These are phyloP conservation scores for Lasius platythorax DNA, from an alignment of 2,888 invertebrate genomes.

Conservation along the genomic window DNA sequence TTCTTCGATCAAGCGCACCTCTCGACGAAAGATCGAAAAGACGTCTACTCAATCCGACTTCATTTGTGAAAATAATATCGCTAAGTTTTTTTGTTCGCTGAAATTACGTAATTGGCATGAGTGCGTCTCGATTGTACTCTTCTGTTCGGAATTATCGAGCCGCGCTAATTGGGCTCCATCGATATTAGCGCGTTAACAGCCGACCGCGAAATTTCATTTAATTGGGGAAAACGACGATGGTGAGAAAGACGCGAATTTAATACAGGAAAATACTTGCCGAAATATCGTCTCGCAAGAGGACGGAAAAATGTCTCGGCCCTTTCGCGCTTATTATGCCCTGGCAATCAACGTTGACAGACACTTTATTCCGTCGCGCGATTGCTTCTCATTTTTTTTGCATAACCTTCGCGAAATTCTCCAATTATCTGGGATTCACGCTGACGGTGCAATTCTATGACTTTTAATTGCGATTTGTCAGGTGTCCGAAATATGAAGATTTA, in stretches of 20 bases:
- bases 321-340: conserved; percentile 28
- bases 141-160: background rate
- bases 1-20: background rate
- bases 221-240: background rate
- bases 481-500: conserved; percentile 12
- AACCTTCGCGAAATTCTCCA: background rate
- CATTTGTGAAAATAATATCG: background rate
- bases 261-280: conserved; percentile 15
- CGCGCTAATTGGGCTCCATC: conserved; percentile 17
- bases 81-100: background rate
- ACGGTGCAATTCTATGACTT: conserved; percentile 2
- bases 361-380: conserved; percentile 14
- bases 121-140: conserved; percentile 3
- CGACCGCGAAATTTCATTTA: conserved; percentile 20
- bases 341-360: conserved; percentile 48
- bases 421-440: conserved; percentile 13
- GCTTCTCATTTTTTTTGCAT: conserved; percentile 10
- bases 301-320: conserved; percentile 21
- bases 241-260: conserved; percentile 18
- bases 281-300: background rate
- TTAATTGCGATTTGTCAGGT: background rate
- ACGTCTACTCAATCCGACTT: background rate
- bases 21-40: background rate
- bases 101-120: conserved; percentile 21
- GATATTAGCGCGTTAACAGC: background rate